Evolutionary conservation across 92 coral and sea anemone species (phyloP), one percentile per base, ranked within the genome.

Genomic region (Desmophyllum pertusum): DNA sequence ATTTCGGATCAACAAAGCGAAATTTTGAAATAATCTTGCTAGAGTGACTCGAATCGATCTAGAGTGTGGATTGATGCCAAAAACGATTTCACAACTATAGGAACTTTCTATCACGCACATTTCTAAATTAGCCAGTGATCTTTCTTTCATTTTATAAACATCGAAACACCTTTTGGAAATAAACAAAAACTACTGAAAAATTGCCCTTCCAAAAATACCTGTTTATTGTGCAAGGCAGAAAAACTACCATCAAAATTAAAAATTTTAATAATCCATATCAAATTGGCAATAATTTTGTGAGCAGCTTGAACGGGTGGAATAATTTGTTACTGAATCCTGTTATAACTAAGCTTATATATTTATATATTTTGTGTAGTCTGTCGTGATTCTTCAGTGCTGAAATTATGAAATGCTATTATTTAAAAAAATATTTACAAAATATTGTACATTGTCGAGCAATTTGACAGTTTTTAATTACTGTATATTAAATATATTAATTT

Each of bases 251-350:
- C 14, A 3, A 17, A 37, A 11, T 23, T 35, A 15, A 10, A 33
- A 30, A 61, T 42, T 63, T 63, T 2, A 78, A 78, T 78, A 43
- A 78, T 64, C 64, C 7, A 64, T 43, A 14, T 35, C 30, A 55
- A 23, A 4, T 80, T 42, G 27, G 36, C 78, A 31, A 8, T 45
- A 18, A 19, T 50, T 50, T 63, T 57, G 42, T 13, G 27, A 77
- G 53, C 50, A 61, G 33, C 38, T 13, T 25, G 45, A 18, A 37
- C 10, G 25, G 51, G 50, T 13, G 33, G 7, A 21, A 45, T 41
- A 27, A 72, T n/a, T n/a, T n/a, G n/a, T n/a, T n/a, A n/a, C n/a
- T n/a, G n/a, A n/a, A n/a, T n/a, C n/a, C n/a, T n/a, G n/a, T n/a
- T n/a, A n/a, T n/a, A n/a, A n/a, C n/a, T n/a, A n/a, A n/a, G n/a